Evolutionary conservation across 2,888 invertebrate genomes (phyloP), one percentile per base, ranked within the genome.

Genomic region (Emmelina monodactyla): DNA sequence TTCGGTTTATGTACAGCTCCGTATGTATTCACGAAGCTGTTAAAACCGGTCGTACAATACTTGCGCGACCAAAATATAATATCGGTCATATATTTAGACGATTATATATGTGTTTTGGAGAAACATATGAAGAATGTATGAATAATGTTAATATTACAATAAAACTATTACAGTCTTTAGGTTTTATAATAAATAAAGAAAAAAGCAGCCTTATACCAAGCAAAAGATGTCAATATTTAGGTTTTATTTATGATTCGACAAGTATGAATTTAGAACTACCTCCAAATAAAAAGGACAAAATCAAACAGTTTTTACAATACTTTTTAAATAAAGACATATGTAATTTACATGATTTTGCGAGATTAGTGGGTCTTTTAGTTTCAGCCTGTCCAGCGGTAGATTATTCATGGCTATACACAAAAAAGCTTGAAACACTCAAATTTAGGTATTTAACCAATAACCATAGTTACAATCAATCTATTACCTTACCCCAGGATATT

Each of bases 401-500:
- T 3, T 43, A 43, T 14, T 35, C 39, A 7, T 34, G 37, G 33
- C 10, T 39, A 9, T 37, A 39, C 14, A 38, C 35, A n/a, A 43
- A 41, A 12, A 15, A 29, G 16, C 16, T 31, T 16, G 31, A 31
- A 31, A 10, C 12, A 11, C 16, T 12, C 10, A 31, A 31, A 31
- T 31, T 16, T 16, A 4, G 6, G 16, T 16, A n/a, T 16, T 11
- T 31, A n/a, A 15, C 2, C 10, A 31, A 4, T 3, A 16, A 16
- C 13, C 16, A 12, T 16, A 31, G 16, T 16, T 31, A 16, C 12
- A 13, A 31, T 13, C 31, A 31, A n/a, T n/a, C 3, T 16, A 31
- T 31, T 3, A 16, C 5, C 12, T 16, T 31, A 11, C 5, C 31
- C 6, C 15, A 10, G 6, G n/a, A n/a, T 9, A n/a, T 31, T 16